Evolutionary conservation across 2,113 vertebrate species (phyloP), one percentile per base, ranked within the genome.

Genomic region (Lathamus discolor): DNA sequence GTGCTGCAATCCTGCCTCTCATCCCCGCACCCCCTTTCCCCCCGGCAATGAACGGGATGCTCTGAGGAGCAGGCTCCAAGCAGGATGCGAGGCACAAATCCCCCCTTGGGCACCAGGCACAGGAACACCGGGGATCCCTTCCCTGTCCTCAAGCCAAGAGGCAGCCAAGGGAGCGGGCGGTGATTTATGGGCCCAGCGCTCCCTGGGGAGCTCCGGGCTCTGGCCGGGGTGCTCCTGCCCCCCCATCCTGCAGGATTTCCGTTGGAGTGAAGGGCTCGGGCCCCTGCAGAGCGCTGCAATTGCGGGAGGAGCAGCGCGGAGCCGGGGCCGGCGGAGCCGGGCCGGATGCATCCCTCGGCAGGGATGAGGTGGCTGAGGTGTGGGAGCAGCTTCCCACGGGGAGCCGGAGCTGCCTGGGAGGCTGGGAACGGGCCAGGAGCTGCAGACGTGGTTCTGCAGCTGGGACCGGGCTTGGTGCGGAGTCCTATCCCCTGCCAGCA

Each of bases 201-300:
- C 57, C 39, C 31, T 0, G 10, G 48, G 3, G 19, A 64, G 76
- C 43, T 79, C 66, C 8, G 28, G 74, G 55, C 52, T 37, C 37
- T 22, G 1, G 22, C 23, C 0, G 5, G 2, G 10, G 3, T 5
- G 16, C 10, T 39, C 13, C 48, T 7, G 28, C 7, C 33, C 43
- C 0, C n/a, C 2, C 43, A 14, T 49, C 64, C 64, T 29, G 16
- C 19, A 17, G 31, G 35, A 54, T 46, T 63, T 28, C 23, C 55
- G n/a, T 57, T n/a, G 55, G 33, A n/a, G n/a, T 7, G 13, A 6
- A n/a, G 13, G 55, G 33, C 55, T n/a, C 33, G 6, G 33, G 33
- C 43, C 20, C 57, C 4, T 33, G 33, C 17, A 6, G 79, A 33
- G n/a, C 6, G 0, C 20, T 63, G 27, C 17, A 19, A 29, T 13